These are phyloP conservation scores for Scytalopus superciliaris DNA, from an alignment of 2,113 vertebrate species.

Conservation along the genomic window DNA sequence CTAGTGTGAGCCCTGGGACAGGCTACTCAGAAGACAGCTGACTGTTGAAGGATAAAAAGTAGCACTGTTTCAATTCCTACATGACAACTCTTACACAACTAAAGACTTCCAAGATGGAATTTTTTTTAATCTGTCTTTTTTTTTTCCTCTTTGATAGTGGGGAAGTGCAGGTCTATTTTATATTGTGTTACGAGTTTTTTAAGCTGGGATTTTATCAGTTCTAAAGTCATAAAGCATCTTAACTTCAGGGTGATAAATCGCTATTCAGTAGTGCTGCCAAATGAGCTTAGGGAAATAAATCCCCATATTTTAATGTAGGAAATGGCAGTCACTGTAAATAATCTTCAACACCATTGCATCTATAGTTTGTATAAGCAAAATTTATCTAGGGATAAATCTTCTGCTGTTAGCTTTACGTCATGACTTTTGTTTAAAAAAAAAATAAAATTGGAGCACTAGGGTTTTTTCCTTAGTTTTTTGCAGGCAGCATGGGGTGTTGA, in stretches of 20 bases:
- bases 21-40: neutral
- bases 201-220: slow-evolving; percentile 23
- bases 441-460: neutral
- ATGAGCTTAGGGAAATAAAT: slow-evolving; percentile 43
- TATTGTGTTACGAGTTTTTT: neutral
- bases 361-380: neutral
- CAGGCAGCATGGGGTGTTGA: neutral
- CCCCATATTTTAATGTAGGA: neutral
- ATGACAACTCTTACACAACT: neutral
- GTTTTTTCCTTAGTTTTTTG: neutral
- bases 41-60: neutral
- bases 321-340: slow-evolving; percentile 9
- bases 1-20: neutral
- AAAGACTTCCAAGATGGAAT: neutral
- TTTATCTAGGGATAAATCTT: neutral
- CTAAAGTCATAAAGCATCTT: slow-evolving; percentile 26
- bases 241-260: slow-evolving; percentile 15
- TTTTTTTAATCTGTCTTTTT: neutral
- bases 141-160: neutral
- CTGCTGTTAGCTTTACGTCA: neutral
- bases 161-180: neutral
- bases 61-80: neutral
- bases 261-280: slow-evolving; percentile 11
- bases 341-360: neutral
- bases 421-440: neutral